Conservation (phyloP, 1,140 invertebrate species). For the Macrocentrus cingulum region DNA sequence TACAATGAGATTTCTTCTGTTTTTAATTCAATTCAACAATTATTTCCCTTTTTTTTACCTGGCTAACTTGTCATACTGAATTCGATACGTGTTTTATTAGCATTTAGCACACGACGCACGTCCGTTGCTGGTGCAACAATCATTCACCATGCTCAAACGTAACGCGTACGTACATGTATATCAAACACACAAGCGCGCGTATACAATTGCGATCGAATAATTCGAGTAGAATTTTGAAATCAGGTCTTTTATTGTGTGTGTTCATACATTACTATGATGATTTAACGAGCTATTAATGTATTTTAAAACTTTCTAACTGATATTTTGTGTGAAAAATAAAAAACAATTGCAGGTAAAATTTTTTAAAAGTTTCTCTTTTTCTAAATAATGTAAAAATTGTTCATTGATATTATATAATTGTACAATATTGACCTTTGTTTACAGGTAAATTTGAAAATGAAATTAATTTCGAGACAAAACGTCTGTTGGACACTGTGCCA, state of each 20-base stretch:
- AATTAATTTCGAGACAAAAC: slow-evolving; percentile 45
- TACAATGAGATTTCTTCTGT: too few relatives aligned
- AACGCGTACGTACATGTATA: slow-evolving; percentile 10
- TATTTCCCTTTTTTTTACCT: slow-evolving; percentile 10
- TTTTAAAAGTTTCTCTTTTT: too few relatives aligned
- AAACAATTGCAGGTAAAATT: too few relatives aligned
- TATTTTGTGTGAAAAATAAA: too few relatives aligned
- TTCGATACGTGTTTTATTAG: slow-evolving; percentile 31
- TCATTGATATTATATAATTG: too few relatives aligned
- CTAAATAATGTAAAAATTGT: too few relatives aligned
- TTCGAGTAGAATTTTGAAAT: slow-evolving; percentile 13
- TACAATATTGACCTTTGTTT: slow-evolving; percentile 22
- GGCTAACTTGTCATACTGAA: slow-evolving; percentile 14
- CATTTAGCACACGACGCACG: slow-evolving; percentile 38
- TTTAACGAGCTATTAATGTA: neutral
- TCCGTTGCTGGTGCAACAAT: slow-evolving; percentile 34
- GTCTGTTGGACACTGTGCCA: slow-evolving; percentile 45
- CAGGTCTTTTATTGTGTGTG: neutral
- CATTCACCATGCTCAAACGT: slow-evolving; percentile 23
- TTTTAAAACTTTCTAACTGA: too few relatives aligned
- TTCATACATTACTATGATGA: neutral
- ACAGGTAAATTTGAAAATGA: slow-evolving; percentile 45
- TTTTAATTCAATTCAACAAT: too few relatives aligned
- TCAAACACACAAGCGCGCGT: neutral
- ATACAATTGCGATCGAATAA: slow-evolving; percentile 1